Evolutionary conservation across 2,113 vertebrate genomes (phyloP).

Genomic region (Halichoerus grypus): DNA sequence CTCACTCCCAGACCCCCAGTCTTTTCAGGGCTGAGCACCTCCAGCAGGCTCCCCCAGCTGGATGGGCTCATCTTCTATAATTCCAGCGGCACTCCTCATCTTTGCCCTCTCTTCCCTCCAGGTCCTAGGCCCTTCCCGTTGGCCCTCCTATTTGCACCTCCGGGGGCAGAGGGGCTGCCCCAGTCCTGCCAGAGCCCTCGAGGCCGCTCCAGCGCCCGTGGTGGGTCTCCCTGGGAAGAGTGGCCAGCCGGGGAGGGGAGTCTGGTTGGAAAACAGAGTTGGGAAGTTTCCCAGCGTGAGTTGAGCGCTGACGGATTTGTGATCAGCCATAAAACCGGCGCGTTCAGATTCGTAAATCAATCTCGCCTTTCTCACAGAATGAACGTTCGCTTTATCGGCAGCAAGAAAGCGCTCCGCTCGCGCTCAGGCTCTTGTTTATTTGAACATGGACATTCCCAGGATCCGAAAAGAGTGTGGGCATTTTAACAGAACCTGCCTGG

Average conservation of each 20-base stretch:
- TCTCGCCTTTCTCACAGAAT: slow-evolving; percentile 88
- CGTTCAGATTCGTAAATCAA: slow-evolving; percentile 94
- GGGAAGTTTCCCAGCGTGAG: slow-evolving; percentile 86
- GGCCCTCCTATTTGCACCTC: neutral
- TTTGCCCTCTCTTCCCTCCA: neutral
- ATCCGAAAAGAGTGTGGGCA: slow-evolving; percentile 80
- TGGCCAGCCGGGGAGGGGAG: neutral
- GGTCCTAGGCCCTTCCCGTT: neutral
- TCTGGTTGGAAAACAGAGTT: slow-evolving; percentile 73
- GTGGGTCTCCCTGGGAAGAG: slow-evolving; percentile 67
- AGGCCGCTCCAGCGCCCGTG: neutral
- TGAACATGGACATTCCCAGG: slow-evolving; percentile 85
- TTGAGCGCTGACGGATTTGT: slow-evolving; percentile 94
- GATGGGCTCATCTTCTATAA: neutral
- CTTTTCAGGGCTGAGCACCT: neutral
- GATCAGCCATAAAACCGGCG: slow-evolving; percentile 92
- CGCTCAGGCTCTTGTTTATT: slow-evolving; percentile 83
- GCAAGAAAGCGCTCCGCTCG: slow-evolving; percentile 81
- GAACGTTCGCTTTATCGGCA: slow-evolving; percentile 89
- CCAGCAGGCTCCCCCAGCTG: neutral
- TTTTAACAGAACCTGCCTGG: slow-evolving; percentile 74
- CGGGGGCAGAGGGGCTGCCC: neutral
- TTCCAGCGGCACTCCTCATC: neutral
- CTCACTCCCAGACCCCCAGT: neutral
- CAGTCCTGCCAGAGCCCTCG: neutral